Evolutionary conservation across 2,888 invertebrate species (phyloP).

Genomic region (Timandra comae): DNA sequence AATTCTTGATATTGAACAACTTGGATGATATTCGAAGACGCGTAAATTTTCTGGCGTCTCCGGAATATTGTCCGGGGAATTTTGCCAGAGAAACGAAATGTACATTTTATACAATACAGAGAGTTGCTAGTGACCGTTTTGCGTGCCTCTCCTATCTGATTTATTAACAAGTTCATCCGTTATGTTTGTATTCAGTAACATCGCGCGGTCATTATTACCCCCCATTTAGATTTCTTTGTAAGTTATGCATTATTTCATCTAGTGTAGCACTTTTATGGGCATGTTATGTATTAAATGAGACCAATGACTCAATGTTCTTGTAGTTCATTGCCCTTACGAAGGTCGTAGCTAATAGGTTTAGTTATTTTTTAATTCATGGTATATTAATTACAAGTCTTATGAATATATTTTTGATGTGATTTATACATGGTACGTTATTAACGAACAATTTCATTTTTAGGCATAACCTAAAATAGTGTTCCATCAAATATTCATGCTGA

Average conservation of each 20-base stretch:
- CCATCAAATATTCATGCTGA: background rate
- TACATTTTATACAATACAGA: slow-evolving; percentile 27
- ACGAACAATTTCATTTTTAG: no score
- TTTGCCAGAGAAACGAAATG: slow-evolving; percentile 23
- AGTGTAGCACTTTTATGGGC: slow-evolving; percentile 10
- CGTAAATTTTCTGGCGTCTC: slow-evolving; percentile 29
- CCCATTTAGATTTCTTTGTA: slow-evolving; percentile 27
- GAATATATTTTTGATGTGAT: no score
- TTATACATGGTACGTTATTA: no score
- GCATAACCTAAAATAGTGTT: no score
- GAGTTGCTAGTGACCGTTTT: slow-evolving; percentile 25
- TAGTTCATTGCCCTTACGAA: slow-evolving; percentile 11
- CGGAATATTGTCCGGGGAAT: slow-evolving; percentile 14
- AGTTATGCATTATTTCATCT: slow-evolving; percentile 18
- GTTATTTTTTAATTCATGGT: no score
- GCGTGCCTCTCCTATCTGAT: slow-evolving; percentile 27
- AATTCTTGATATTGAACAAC: no score
- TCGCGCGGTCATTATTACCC: slow-evolving; percentile 28
- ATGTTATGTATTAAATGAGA: slow-evolving; percentile 10
- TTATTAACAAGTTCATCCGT: slow-evolving; percentile 30
- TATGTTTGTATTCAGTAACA: slow-evolving; percentile 18
- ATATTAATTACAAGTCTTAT: no score
- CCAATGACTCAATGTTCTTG: slow-evolving; percentile 11
- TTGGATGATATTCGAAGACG: slow-evolving; percentile 19
- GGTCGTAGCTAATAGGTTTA: slow-evolving; percentile 1